Base-by-base conservation (phyloP, 53 echinoderm and acorn worm genomes). In the Luidia sarsii region DNA sequence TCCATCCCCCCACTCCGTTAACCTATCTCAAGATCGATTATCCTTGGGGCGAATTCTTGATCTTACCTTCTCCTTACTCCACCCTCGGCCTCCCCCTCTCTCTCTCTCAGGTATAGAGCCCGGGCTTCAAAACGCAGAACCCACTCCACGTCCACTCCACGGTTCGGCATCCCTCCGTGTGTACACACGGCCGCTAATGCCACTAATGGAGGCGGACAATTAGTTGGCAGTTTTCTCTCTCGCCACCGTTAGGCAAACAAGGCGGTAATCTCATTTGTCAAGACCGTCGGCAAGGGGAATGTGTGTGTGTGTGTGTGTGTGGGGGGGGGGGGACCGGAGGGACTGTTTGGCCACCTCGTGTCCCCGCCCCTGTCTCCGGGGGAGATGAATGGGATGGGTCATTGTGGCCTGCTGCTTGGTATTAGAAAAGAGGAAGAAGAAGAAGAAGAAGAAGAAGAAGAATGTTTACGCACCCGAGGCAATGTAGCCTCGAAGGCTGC, bases 251-350 rank as follows among this genome's bases (percentile, higher is more conserved):
- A 49, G 32, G 50, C 69, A 69, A 69, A 69, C 48, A 69, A 7
- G 69, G 39, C 27, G 69, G 71, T 71, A 52, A 71, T 71, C 53
- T 50, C 35, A 50, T 71, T 71, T 71, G 71, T 71, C 71, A 36
- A 19, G 46, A 35, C n/a, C n/a, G n/a, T n/a, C n/a, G n/a, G n/a
- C n/a, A n/a, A n/a, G n/a, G n/a, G n/a, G n/a, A n/a, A n/a, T n/a
- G n/a, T n/a, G n/a, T n/a, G n/a, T n/a, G n/a, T n/a, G n/a, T n/a
- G n/a, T n/a, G n/a, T n/a, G n/a, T n/a, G 33, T 9, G 30, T 36
- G n/a, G 20, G 36, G 63, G 34, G 35, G 20, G 4, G 71, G 16
- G 36, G n/a, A 24, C n/a, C 24, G 30, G 35, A 36, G 21, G 30
- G 48, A 10, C 30, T 69, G 69, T 50, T 49, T 69, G 50, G 69